phyloP scores from a whole-genome alignment of 2,113 vertebrate genomes.

The Monarcha castaneiventris region DNA sequence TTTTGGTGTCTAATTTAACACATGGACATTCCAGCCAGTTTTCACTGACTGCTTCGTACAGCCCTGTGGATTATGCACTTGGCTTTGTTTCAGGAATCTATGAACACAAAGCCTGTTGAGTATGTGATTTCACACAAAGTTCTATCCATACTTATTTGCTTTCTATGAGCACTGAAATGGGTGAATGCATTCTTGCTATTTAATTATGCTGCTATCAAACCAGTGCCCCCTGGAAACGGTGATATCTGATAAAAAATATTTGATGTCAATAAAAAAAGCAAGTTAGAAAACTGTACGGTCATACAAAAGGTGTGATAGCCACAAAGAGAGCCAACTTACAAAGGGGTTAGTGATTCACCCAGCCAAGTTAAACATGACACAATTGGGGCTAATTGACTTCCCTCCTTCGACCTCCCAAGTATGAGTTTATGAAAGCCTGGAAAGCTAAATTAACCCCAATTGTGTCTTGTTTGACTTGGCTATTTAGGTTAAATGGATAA shows the following conservation, averaged over 20 bases:
- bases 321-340: conserved; percentile 29
- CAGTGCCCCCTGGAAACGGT: background rate
- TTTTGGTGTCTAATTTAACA: conserved; percentile 31
- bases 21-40: conserved; percentile 15
- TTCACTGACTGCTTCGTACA: background rate
- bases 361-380: conserved; percentile 59
- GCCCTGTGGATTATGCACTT: conserved; percentile 21
- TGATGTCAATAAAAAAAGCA: background rate
- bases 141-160: background rate
- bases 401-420: conserved; percentile 58
- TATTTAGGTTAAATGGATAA: conserved; percentile 22
- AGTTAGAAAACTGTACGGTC: background rate
- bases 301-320: conserved; percentile 58
- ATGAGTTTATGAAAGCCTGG: conserved; percentile 36
- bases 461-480: conserved; percentile 58
- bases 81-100: conserved; percentile 57
- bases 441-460: conserved; percentile 57
- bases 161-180: background rate
- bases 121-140: conserved; percentile 29
- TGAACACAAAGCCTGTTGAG: conserved; percentile 24
- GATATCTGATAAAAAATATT: conserved; percentile 20
- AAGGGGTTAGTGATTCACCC: conserved; percentile 5
- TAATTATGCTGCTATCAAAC: conserved; percentile 14
- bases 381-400: conserved; percentile 49
- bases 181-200: conserved; percentile 33